A percentile compares a stretch with the other conserved stretches of the same genome.
Conservation (phyloP, 2,113 vertebrate genomes). For the Caranx ignobilis region DNA sequence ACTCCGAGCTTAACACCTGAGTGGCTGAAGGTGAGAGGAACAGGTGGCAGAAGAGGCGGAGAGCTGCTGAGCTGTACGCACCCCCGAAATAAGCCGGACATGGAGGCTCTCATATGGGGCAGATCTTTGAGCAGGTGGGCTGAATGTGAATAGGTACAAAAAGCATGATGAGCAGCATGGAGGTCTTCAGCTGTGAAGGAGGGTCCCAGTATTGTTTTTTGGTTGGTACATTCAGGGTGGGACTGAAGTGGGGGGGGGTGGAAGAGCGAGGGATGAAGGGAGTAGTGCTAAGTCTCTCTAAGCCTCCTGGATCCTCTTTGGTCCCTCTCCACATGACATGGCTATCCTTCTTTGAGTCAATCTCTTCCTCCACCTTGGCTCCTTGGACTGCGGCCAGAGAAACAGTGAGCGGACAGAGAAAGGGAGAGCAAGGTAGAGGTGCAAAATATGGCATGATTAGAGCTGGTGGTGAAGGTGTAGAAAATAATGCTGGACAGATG, state of each 20-base stretch:
- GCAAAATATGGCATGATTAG: conserved; percentile 58
- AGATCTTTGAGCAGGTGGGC: conserved; percentile 13
- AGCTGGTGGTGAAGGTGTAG: conserved; percentile 52
- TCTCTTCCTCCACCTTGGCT: conserved; percentile 77
- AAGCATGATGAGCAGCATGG: not conserved
- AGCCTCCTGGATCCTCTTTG: conserved; percentile 82
- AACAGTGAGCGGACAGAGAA: conserved; percentile 43
- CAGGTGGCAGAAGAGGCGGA: not conserved
- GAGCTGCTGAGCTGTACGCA: not conserved
- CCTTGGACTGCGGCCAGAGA: conserved; percentile 65
- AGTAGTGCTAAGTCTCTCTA: conserved; percentile 77
- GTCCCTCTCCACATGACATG: conserved; percentile 79
- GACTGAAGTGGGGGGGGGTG: conserved; percentile 10
- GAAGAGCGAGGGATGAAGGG: conserved; percentile 42
- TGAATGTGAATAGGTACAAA: not conserved
- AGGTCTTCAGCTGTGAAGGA: conserved; percentile 18
- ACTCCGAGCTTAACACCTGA: conserved; percentile 62
- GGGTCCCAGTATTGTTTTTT: conserved; percentile 42
- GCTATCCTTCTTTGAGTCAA: conserved; percentile 77
- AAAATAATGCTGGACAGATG: conserved; percentile 67
- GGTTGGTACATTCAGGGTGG: conserved; percentile 5
- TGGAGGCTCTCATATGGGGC: not conserved
- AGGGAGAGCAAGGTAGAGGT: conserved; percentile 51
- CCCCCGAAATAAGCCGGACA: not conserved
- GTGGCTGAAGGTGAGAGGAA: conserved; percentile 44